phyloP scores from a whole-genome alignment of 2,113 vertebrate species.

The Hemicordylus capensis region DNA sequence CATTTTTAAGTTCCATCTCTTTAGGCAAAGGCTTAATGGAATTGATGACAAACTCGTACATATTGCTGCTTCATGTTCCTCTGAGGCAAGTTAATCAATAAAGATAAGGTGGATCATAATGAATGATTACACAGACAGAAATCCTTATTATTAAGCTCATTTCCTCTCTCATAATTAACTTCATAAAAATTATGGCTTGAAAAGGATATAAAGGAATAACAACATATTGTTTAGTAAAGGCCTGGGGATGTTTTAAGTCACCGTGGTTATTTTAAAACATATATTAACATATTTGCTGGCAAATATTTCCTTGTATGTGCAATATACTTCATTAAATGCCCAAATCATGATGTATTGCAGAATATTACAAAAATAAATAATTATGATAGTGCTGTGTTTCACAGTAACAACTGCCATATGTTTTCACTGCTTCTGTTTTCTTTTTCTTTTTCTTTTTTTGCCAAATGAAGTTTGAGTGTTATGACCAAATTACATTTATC shows the following conservation, averaged over 20 bases:
- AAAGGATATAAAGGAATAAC: background rate
- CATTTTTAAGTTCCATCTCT: conserved; percentile 20
- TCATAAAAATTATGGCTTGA: conserved; percentile 15
- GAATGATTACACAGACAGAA: conserved; percentile 14
- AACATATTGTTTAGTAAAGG: background rate
- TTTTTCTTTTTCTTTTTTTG: background rate
- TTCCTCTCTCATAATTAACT: conserved; percentile 13
- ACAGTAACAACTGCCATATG: background rate
- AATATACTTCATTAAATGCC: background rate
- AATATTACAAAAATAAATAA: background rate
- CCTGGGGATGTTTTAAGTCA: background rate
- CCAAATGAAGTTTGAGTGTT: background rate
- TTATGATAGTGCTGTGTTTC: background rate
- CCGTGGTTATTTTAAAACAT: conserved; percentile 1
- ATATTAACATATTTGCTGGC: background rate
- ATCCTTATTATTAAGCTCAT: conserved; percentile 27
- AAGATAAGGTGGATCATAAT: conserved; percentile 20
- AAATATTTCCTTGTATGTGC: background rate
- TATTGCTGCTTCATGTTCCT: background rate
- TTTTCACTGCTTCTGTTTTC: background rate
- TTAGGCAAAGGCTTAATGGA: conserved; percentile 15
- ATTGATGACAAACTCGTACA: conserved; percentile 19
- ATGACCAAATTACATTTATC: conserved; percentile 21
- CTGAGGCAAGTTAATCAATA: conserved; percentile 21
- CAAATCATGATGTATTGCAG: background rate